Percentiles rank a stretch among this genome's conserved stretches.
Conservation (phyloP, 2,888 invertebrate genomes). For the Therioaphis trifolii region DNA sequence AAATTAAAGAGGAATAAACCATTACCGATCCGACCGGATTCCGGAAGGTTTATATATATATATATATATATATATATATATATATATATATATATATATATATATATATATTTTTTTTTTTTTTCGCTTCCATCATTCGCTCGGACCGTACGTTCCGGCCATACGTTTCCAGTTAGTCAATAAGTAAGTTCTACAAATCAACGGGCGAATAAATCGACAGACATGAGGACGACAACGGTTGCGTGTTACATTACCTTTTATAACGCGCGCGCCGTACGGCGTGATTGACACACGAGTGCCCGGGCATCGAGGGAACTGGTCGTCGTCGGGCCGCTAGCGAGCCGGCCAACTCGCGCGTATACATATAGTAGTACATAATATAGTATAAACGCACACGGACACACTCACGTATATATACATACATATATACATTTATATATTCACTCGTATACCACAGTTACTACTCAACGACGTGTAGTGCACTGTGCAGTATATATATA, state of each 20-base stretch:
- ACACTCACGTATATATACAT: no score
- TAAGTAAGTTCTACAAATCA: slow-evolving; percentile 55
- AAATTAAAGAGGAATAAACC: neutral
- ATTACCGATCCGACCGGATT: slow-evolving; percentile 57
- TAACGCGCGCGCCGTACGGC: slow-evolving; percentile 23
- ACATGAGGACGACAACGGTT: slow-evolving; percentile 55
- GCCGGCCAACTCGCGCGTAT: neutral
- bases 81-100: no score
- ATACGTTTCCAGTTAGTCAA: slow-evolving; percentile 20
- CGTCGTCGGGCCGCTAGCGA: neutral
- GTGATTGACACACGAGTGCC: slow-evolving; percentile 53
- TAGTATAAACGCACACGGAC: neutral
- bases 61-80: no score
- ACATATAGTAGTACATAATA: neutral
- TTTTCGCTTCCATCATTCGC: neutral
- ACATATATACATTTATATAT: neutral
- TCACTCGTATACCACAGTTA: no score
- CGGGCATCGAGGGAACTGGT: slow-evolving; percentile 39
- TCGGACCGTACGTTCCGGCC: neutral
- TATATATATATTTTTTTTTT: slow-evolving; percentile 17
- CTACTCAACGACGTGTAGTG: no score
- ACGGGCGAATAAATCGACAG: slow-evolving; percentile 55
- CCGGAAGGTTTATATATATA: slow-evolving; percentile 19
- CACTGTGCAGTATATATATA: no score
- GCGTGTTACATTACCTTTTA: slow-evolving; percentile 51